A percentile compares a stretch with the other conserved stretches of the same genome.
These are phyloP conservation scores for Caenorhabditis sp. DNA, from an alignment of 2,888 invertebrate species.

Conservation along the genomic window DNA sequence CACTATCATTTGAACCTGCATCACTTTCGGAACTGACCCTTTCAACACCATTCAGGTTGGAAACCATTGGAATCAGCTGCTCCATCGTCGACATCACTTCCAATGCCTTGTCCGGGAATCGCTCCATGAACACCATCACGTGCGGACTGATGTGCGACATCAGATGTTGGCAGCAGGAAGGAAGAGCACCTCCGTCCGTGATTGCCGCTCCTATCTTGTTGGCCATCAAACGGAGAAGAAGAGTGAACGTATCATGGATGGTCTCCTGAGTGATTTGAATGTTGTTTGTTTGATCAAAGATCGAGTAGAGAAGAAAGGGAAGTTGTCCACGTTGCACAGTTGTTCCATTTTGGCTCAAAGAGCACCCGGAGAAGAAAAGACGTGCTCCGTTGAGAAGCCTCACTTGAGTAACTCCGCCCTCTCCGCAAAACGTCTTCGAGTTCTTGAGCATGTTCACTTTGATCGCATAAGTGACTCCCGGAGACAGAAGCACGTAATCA, in stretches of 20 bases:
- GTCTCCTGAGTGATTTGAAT: conserved; percentile 38
- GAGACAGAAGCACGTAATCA: conserved; percentile 58
- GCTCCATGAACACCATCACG: conserved; percentile 73
- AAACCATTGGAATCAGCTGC: conserved; percentile 72
- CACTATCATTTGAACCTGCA: neutral
- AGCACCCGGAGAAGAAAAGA: conserved; percentile 67
- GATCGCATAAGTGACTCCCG: conserved; percentile 70
- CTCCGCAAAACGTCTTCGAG: conserved; percentile 90
- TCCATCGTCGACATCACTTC: conserved; percentile 75
- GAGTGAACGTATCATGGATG: conserved; percentile 57
- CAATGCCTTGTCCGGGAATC: conserved; percentile 68
- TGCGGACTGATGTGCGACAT: conserved; percentile 68
- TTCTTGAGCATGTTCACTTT: conserved; percentile 64
- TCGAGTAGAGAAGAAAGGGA: conserved; percentile 89
- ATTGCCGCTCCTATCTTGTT: conserved; percentile 66
- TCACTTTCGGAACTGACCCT: no score
- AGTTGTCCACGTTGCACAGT: conserved; percentile 94
- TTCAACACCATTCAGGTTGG: conserved; percentile 63
- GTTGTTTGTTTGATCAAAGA: conserved; percentile 23
- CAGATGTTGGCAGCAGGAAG: conserved; percentile 44
- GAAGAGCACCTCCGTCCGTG: conserved; percentile 35
- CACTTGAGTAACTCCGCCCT: conserved; percentile 90
- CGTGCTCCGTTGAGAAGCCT: conserved; percentile 89
- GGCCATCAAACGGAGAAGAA: conserved; percentile 69
- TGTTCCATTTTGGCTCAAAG: conserved; percentile 84